Conservation (phyloP, 2,797 vertebrate species). For the Clarias platycephalus region DNA sequence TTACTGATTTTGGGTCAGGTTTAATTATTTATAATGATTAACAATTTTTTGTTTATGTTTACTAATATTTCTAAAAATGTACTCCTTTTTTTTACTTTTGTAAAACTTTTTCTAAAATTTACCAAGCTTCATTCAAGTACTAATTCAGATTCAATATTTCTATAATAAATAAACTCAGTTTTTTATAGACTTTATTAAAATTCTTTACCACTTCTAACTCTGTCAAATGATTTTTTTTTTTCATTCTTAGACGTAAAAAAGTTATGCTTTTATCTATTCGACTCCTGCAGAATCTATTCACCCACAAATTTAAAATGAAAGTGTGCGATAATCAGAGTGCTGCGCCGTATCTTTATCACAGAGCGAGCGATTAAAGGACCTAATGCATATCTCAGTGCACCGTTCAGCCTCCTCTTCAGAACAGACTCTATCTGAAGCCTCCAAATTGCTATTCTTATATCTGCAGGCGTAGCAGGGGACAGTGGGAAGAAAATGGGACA, state of each 20-base stretch:
- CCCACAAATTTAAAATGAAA: neutral
- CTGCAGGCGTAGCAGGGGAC: constrained; percentile 63
- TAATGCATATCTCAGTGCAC: constrained; percentile 19
- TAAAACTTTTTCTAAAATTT: neutral
- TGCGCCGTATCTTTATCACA: constrained; percentile 9
- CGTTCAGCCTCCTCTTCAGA: constrained; percentile 51
- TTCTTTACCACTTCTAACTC: neutral
- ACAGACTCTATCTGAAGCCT: constrained; percentile 63
- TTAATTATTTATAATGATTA: neutral
- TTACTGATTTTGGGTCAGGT: no score
- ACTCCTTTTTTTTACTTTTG: neutral
- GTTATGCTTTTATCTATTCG: neutral
- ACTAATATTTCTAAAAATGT: neutral
- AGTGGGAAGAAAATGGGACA: constrained; percentile 65
- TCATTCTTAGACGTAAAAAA: neutral
- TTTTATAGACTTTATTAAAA: neutral
- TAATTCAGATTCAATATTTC: neutral
- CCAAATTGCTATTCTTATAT: constrained; percentile 64
- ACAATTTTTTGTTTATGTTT: no score
- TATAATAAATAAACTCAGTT: neutral
- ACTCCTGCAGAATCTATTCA: neutral
- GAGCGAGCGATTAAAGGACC: constrained; percentile 18
- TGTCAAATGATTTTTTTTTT: neutral
- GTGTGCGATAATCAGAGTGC: neutral
- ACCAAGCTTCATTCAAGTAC: neutral